Base-by-base conservation (phyloP, 2,888 invertebrate genomes). In the Pyrgus malvae region DNA sequence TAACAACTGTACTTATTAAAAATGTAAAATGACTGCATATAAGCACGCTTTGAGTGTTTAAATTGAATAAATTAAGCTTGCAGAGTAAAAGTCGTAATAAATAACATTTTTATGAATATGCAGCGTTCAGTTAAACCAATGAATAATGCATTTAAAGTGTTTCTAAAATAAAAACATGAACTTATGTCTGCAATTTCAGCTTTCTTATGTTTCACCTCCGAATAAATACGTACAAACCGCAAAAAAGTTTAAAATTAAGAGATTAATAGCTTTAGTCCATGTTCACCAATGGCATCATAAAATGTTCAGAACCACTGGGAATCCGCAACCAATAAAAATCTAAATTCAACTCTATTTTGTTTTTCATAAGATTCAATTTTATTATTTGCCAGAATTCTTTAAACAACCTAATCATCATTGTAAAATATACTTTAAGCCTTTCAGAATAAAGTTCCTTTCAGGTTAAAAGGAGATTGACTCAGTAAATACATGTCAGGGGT, bases 401-500 rank as follows among this genome's bases (percentile, higher is more conserved):
- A 2, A 38, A 9, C 17, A 19, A 5, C 2, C 1, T 2, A 3
- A 1, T 25, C 19, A 3, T 14, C 2, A 27, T 19, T 37, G 19
- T 0, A 66, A 68, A 68, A 41, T 64, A 29, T 55, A 64, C 69
- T 61, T 37, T 70, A 58, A 29, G 1, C 1, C 0, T 0, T 7
- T 4, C 0, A 2, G 11, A 11, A 9, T 31, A 5, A 5, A 29
- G 5, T 46, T 38, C 48, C 63, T 63, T 25, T 46, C n/a, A 14
- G 5, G 2, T 25, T 38, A 16, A 16, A 3, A 2, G n/a, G 1
- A 5, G 6, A 2, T 7, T 19, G 1, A 21, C 38, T 44, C 11
- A 37, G 37, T 66, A 68, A 72, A 68, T 65, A 68, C 78, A 80
- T 83, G 87, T 85, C 85, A 73, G 76, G 84, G 71, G 84, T 69